A percentile compares a stretch with the other conserved stretches of the same genome.
Conservation (phyloP, 2,797 vertebrate genomes). For the Tragelaphus oryx region DNA sequence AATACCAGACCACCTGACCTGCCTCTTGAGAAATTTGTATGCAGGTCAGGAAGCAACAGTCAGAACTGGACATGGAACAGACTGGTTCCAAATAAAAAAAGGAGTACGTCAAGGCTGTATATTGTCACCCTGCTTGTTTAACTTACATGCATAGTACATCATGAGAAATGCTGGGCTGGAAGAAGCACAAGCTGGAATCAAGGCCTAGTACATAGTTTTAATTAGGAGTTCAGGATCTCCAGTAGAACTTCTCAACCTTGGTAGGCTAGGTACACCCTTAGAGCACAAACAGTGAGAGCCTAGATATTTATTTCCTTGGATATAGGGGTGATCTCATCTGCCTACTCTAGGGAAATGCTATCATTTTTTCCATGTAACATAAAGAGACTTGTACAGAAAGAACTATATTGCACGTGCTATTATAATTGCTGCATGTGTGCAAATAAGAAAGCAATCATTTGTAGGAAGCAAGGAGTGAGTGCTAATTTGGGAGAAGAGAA, state of each 20-base stretch:
- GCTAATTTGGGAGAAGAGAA: neutral
- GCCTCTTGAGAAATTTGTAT: too few relatives aligned
- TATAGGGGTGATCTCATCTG: neutral
- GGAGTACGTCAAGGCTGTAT: too few relatives aligned
- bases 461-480: neutral
- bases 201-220: neutral
- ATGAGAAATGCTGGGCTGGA: too few relatives aligned
- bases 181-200: too few relatives aligned
- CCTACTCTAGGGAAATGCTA: neutral
- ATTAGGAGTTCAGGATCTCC: neutral
- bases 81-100: too few relatives aligned
- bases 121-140: too few relatives aligned
- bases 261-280: neutral
- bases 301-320: neutral
- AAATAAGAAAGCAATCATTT: neutral
- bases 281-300: neutral
- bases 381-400: neutral
- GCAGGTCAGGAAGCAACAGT: too few relatives aligned
- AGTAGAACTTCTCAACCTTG: neutral
- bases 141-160: too few relatives aligned
- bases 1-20: too few relatives aligned
- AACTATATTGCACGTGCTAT: neutral
- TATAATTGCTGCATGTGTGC: neutral
- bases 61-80: too few relatives aligned
- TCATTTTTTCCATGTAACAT: neutral